phyloP scores from a whole-genome alignment of 2,113 vertebrate genomes.

The Connochaetes taurinus region DNA sequence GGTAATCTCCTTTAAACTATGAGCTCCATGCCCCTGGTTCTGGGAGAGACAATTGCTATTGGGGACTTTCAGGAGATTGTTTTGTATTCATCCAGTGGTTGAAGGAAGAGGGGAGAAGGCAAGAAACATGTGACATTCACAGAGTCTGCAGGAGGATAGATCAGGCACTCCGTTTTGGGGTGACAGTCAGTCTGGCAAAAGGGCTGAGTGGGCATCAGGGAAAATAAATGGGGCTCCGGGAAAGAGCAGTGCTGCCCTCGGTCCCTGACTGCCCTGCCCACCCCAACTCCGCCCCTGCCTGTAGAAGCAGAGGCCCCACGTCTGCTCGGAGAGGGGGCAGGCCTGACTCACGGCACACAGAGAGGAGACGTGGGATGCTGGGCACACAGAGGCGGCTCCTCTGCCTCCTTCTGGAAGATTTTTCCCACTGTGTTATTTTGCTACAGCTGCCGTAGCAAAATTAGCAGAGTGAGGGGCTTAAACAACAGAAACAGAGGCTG shows the following conservation, averaged over 20 bases:
- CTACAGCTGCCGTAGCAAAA: background rate
- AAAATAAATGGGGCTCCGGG: background rate
- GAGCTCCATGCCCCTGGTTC: background rate
- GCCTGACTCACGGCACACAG: background rate
- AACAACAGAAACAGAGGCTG: too few species aligned
- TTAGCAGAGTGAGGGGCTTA: rapidly evolving
- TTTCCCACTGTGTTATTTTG: too few species aligned
- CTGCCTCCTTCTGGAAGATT: background rate
- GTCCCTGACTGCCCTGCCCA: rapidly evolving
- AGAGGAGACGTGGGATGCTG: too few species aligned
- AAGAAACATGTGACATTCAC: background rate
- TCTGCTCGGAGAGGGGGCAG: background rate
- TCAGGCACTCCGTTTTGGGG: rapidly evolving
- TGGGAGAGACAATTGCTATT: background rate
- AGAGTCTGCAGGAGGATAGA: background rate
- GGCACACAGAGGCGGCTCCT: background rate
- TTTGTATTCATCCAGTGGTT: background rate
- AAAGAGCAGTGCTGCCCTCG: background rate
- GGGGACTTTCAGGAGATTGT: background rate
- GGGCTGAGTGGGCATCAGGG: background rate
- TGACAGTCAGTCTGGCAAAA: background rate
- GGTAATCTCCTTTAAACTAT: constrained; percentile 60
- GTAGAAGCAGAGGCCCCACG: background rate
- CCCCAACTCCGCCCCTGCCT: background rate
- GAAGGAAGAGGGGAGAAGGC: background rate